Conservation (phyloP, 1,140 invertebrate genomes). For the Apis dorsata region DNA sequence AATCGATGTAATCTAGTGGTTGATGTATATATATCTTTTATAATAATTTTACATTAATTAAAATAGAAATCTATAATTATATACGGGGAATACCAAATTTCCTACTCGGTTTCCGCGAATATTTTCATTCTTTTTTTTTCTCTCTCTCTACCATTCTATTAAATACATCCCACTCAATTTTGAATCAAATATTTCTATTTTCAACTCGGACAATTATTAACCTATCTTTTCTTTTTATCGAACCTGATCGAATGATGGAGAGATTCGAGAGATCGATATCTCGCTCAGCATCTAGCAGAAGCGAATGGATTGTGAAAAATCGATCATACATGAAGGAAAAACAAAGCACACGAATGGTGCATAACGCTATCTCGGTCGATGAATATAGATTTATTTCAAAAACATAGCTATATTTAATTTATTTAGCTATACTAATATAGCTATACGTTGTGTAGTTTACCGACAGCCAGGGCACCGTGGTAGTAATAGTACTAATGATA, state of each 20-base stretch:
- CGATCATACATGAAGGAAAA: not conserved
- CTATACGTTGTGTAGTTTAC: constrained; percentile 53
- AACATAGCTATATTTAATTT: constrained; percentile 26
- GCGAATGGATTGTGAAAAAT: constrained; percentile 18
- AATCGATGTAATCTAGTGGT: not conserved
- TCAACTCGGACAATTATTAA: not conserved
- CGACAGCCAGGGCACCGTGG: constrained; percentile 69
- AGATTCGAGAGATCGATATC: not conserved
- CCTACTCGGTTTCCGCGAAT: not conserved
- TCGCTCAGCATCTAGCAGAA: not conserved
- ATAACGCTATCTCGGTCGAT: constrained; percentile 32
- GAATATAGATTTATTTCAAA: constrained; percentile 46
- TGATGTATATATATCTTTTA: constrained; percentile 32
- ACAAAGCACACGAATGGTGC: constrained; percentile 14
- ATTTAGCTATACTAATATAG: constrained; percentile 2
- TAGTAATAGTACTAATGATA: constrained; percentile 68
- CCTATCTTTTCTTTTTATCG: not conserved
- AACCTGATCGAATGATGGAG: not conserved
- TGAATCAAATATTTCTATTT: not conserved
- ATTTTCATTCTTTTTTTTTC: too few species aligned
- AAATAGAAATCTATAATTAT: not conserved
- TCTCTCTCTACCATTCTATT: not conserved
- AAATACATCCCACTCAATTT: not conserved
- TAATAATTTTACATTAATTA: constrained; percentile 18
- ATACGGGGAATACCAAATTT: not conserved